Conservation (phyloP, 2,113 vertebrate species). For the Maccullochella peelii region DNA sequence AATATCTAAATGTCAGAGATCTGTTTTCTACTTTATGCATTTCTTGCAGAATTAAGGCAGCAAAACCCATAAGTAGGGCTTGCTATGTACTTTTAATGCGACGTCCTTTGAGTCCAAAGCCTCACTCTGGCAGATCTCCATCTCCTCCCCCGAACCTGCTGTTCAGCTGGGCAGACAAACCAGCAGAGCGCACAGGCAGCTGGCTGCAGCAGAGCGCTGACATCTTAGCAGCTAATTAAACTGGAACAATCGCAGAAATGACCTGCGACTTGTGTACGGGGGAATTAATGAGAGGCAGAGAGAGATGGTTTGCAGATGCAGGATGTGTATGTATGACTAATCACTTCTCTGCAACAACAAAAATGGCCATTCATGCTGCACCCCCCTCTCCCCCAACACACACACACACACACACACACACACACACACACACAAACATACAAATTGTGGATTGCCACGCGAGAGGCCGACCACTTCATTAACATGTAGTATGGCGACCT, state of each 20-base stretch:
- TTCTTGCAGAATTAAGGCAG: not conserved
- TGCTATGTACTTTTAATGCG: constrained; percentile 10
- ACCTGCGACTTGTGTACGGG: not conserved
- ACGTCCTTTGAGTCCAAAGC: constrained; percentile 8
- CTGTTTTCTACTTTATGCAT: not conserved
- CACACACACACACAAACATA: constrained; percentile 11
- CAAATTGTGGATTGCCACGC: not conserved
- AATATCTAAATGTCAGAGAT: not conserved
- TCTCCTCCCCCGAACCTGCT: constrained; percentile 54
- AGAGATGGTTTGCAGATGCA: constrained; percentile 13
- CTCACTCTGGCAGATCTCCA: constrained; percentile 33
- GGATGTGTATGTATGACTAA: constrained; percentile 25
- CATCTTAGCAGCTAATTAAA: constrained; percentile 42
- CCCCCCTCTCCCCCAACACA: not conserved
- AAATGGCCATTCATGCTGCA: constrained; percentile 24
- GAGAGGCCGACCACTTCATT: constrained; percentile 3
- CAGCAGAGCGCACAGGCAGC: not conserved
- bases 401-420: constrained; percentile 11
- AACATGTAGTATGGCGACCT: not conserved
- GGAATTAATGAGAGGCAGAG: not conserved
- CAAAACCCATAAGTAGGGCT: not conserved
- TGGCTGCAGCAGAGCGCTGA: constrained; percentile 9
- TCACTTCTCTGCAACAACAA: constrained; percentile 24
- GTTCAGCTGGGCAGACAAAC: constrained; percentile 15
- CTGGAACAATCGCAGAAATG: constrained; percentile 17